Evolutionary conservation across 1,140 invertebrate species (phyloP), one percentile per base, ranked within the genome.

Genomic region (Megathymus violae): DNA sequence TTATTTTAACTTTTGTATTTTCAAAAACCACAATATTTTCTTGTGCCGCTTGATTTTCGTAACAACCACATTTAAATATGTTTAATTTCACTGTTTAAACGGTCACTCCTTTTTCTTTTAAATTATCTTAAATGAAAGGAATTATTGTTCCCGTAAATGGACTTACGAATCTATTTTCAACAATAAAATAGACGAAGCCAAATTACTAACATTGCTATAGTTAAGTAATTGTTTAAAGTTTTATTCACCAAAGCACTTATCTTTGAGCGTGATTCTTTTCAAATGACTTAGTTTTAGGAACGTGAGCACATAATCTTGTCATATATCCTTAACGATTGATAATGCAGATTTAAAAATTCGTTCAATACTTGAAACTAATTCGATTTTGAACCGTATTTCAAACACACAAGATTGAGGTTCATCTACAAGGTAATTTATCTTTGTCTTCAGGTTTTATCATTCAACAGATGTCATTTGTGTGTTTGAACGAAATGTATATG

Each of bases 111-210:
- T 43, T 2, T 44, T 56, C 34, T 44, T 56, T 43, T 31, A 43
- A 27, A 9, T 9, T 19, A 41, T 25, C 22, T 44, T 43, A 58
- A 58, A 58, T 10, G 52, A 58, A 44, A 44, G 40, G 52, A 43
- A 16, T 19, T 34, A 9, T 43, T 15, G 41, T n/a, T 10, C 0
- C 27, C 7, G 10, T 11, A n/a, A n/a, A 22, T 14, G 14, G 60
- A 65, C 56, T 41, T 65, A 46, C 63, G 14, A 31, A 54, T 46
- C 63, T 65, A 48, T 65, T 65, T 59, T 58, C 40, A 13, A n/a
- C n/a, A 46, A 36, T 41, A 64, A 60, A 65, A 54, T 47, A 65
- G 56, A 40, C 7, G 48, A 59, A 65, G 63, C n/a, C n/a, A n/a
- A n/a, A n/a, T n/a, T n/a, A n/a, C n/a, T n/a, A n/a, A n/a, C n/a